These are phyloP conservation scores for Theretra japonica DNA, from an alignment of 2,888 invertebrate genomes.

Conservation along the genomic window DNA sequence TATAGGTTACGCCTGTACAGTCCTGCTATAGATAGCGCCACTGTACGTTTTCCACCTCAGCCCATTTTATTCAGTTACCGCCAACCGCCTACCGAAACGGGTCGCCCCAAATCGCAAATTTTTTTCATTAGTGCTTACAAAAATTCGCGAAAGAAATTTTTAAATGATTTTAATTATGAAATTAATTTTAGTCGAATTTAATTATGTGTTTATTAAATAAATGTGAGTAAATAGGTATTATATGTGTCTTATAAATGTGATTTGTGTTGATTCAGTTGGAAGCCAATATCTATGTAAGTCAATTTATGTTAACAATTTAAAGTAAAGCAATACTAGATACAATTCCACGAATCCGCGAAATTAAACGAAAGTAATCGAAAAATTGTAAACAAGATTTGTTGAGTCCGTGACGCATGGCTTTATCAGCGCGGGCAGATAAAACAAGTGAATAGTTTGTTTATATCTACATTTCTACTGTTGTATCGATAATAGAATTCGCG, in stretches of 20 bases:
- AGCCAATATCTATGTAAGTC: no score
- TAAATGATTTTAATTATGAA: not conserved
- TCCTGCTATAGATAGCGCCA: not conserved
- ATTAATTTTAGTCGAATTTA: not conserved
- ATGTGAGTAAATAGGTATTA: no score
- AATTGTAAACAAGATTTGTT: not conserved
- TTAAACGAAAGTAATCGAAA: not conserved
- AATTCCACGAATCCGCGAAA: no score
- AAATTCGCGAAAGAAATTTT: no score
- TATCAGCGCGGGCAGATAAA: not conserved
- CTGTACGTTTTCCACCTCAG: constrained; percentile 2
- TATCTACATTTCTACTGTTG: not conserved
- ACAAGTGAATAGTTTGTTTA: not conserved
- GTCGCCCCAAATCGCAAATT: not conserved
- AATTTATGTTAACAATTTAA: no score
- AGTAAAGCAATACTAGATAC: no score
- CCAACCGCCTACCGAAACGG: not conserved
- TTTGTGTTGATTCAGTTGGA: no score
- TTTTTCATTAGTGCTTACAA: not conserved
- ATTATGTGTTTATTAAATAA: no score
- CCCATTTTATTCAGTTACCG: constrained; percentile 7
- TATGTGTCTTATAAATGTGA: no score
- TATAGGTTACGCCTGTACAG: not conserved
- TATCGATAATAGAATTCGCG: not conserved
- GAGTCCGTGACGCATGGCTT: not conserved